phyloP scores from a whole-genome alignment of 2,888 invertebrate genomes.

The Orchesellides sinensis region DNA sequence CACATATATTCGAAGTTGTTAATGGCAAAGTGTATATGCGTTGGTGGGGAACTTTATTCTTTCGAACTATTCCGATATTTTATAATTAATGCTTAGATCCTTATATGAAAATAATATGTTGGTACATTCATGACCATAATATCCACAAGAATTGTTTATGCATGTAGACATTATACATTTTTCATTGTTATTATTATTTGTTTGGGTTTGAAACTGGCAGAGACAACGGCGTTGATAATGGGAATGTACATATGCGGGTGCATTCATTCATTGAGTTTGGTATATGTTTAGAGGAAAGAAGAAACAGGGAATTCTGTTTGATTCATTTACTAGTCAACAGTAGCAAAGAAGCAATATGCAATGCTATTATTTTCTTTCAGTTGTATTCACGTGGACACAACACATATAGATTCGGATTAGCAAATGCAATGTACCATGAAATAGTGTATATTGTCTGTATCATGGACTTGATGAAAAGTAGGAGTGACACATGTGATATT shows the following conservation, averaged over 20 bases:
- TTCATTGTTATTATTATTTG: neutral
- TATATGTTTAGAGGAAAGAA: neutral
- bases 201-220: neutral
- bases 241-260: neutral
- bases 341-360: too few species aligned
- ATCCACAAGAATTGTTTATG: neutral
- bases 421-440: slow-evolving; percentile 56
- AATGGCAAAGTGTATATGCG: too few species aligned
- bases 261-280: slow-evolving; percentile 4
- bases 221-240: neutral
- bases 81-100: too few species aligned
- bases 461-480: slow-evolving; percentile 51
- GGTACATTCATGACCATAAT: too few species aligned
- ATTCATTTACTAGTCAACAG: slow-evolving; percentile 2
- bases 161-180: neutral
- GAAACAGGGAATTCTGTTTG: too few species aligned
- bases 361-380: neutral
- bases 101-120: too few species aligned
- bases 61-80: too few species aligned
- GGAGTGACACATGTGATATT: slow-evolving; percentile 63
- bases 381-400: slow-evolving; percentile 11
- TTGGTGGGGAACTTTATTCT: too few species aligned
- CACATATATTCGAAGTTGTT: too few species aligned
- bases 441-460: slow-evolving; percentile 17
- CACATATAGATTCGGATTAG: slow-evolving; percentile 37